These are phyloP conservation scores for Zosterops japonicus DNA, from an alignment of 2,113 vertebrate species.

Conservation along the genomic window DNA sequence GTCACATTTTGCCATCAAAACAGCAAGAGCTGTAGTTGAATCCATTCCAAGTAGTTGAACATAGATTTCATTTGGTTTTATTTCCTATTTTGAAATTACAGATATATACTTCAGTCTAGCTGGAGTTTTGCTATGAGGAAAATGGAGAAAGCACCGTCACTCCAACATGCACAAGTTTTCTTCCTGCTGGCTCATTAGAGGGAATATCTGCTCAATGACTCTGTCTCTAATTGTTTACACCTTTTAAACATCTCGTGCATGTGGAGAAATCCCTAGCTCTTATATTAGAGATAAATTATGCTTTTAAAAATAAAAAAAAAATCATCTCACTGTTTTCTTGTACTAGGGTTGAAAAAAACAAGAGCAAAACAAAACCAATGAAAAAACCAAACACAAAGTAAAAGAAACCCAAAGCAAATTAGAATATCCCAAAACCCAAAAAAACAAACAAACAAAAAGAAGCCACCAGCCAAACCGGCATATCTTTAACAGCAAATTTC, in stretches of 20 bases:
- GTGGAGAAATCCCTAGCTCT: neutral
- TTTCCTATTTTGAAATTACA: neutral
- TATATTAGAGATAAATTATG: neutral
- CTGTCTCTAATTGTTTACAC: neutral
- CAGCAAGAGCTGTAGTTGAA: neutral
- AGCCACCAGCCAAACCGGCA: neutral
- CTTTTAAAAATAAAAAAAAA: neutral
- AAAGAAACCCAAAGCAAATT: neutral
- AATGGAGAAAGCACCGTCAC: neutral
- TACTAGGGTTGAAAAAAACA: neutral
- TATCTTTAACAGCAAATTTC: neutral
- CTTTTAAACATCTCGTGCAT: neutral
- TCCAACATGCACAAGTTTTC: neutral
- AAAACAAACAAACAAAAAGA: neutral
- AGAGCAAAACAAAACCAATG: neutral
- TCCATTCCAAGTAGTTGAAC: neutral
- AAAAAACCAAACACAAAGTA: neutral
- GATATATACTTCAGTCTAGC: neutral
- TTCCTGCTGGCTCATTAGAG: neutral
- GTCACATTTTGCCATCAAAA: neutral
- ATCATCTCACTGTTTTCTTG: neutral
- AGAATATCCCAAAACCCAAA: neutral
- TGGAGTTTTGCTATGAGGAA: neutral
- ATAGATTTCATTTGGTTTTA: neutral
- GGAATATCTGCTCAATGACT: neutral